phyloP scores from a whole-genome alignment of 2,797 vertebrate genomes.

The Chiloscyllium punctatum region DNA sequence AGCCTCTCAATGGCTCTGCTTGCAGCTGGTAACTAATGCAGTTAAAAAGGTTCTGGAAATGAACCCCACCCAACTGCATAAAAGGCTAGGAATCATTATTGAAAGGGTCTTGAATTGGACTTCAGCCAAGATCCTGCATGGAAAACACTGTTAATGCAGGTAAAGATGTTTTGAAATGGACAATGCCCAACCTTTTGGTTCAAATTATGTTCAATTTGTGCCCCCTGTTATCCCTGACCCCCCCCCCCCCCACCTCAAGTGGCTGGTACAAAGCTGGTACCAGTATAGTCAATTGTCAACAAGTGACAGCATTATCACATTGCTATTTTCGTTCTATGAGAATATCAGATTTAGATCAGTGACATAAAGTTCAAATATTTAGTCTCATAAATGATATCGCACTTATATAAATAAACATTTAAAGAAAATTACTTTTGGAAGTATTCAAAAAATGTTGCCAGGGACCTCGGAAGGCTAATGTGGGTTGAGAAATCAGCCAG shows the following conservation, averaged over 20 bases:
- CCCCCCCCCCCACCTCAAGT: background rate
- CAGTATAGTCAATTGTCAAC: background rate
- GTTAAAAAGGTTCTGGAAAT: background rate
- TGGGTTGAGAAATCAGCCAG: constrained; percentile 29
- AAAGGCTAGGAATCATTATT: background rate
- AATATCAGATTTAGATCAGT: constrained; percentile 33
- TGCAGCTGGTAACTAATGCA: background rate
- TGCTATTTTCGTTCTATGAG: constrained; percentile 10
- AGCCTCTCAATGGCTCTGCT: background rate
- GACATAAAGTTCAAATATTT: constrained; percentile 32
- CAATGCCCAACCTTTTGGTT: background rate
- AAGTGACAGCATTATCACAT: background rate
- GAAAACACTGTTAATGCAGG: background rate
- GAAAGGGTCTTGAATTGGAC: constrained; percentile 1
- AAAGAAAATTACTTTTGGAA: constrained; percentile 21
- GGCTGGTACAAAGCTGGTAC: background rate
- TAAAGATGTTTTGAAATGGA: background rate
- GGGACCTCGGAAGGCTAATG: background rate
- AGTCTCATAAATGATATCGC: constrained; percentile 23
- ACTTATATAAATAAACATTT: constrained; percentile 28
- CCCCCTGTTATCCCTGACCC: background rate
- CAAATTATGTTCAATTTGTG: background rate
- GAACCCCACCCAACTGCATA: background rate
- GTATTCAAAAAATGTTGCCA: background rate
- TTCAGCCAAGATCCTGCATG: background rate